phyloP scores from a whole-genome alignment of 1,140 invertebrate species.

The Ephestia elutella region DNA sequence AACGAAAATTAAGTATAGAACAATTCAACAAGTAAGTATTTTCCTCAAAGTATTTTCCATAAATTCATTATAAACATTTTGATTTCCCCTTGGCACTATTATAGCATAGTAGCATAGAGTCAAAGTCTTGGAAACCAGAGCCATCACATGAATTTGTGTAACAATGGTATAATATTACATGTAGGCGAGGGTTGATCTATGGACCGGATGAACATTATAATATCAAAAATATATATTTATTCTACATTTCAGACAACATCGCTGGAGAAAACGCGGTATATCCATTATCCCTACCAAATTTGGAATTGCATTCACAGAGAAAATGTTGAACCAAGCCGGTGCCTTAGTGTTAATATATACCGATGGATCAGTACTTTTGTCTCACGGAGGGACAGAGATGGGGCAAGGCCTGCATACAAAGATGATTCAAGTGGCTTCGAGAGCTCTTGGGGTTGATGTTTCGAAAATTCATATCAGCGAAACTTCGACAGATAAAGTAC shows the following conservation, averaged over 20 bases:
- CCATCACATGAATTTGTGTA: too few species aligned
- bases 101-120: too few species aligned
- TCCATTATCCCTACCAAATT: conserved; percentile 92
- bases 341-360: conserved; percentile 91
- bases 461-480: conserved; percentile 91
- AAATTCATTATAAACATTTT: too few species aligned
- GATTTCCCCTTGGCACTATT: too few species aligned
- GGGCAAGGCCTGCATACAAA: conserved; percentile 97
- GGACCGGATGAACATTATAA: too few species aligned
- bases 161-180: too few species aligned
- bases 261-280: conserved; percentile 92
- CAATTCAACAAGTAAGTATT: conserved; percentile 82
- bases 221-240: too few species aligned
- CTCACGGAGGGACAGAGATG: conserved; percentile 95
- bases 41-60: too few species aligned
- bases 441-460: conserved; percentile 82
- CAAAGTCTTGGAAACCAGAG: too few species aligned
- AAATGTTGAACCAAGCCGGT: conserved; percentile 91
- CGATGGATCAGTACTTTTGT: conserved; percentile 94
- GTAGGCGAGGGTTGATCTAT: too few species aligned
- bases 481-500: conserved; percentile 94
- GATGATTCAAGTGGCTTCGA: conserved; percentile 91
- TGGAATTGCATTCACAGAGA: conserved; percentile 88
- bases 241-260: conserved; percentile 78
- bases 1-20: conserved; percentile 77